These are phyloP conservation scores for Phymanthus crucifer DNA, from an alignment of 92 coral and sea anemone species.

Conservation along the genomic window DNA sequence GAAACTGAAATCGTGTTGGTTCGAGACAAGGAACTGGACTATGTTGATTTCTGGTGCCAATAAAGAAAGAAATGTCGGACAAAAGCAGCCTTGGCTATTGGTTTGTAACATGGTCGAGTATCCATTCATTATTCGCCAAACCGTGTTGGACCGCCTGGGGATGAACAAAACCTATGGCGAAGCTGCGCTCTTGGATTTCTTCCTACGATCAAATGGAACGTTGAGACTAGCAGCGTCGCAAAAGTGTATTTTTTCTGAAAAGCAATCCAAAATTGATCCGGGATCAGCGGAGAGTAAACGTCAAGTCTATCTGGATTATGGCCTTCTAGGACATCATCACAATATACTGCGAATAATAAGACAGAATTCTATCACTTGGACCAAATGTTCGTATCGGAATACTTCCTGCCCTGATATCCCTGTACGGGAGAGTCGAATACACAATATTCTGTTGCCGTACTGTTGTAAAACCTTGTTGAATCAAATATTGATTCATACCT, in stretches of 20 bases:
- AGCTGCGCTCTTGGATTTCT: neutral
- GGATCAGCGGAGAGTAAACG: neutral
- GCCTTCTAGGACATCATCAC: neutral
- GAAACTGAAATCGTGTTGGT: too few relatives aligned
- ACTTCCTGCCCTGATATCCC: neutral
- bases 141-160: neutral
- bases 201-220: neutral
- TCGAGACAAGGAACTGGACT: too few relatives aligned
- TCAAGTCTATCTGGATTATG: neutral
- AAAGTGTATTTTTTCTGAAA: neutral
- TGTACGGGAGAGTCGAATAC: neutral
- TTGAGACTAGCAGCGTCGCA: neutral
- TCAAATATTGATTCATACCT: neutral
- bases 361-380: neutral
- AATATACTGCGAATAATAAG: neutral
- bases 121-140: neutral
- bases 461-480: neutral
- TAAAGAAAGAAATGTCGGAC: too few relatives aligned
- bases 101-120: neutral
- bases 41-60: too few relatives aligned
- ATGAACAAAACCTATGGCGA: neutral
- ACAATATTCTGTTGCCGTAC: neutral
- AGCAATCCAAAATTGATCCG: neutral
- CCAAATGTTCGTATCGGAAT: neutral
- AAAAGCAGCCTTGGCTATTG: too few relatives aligned